phyloP scores from a whole-genome alignment of 2,113 vertebrate species.

The Tetrao urogallus region DNA sequence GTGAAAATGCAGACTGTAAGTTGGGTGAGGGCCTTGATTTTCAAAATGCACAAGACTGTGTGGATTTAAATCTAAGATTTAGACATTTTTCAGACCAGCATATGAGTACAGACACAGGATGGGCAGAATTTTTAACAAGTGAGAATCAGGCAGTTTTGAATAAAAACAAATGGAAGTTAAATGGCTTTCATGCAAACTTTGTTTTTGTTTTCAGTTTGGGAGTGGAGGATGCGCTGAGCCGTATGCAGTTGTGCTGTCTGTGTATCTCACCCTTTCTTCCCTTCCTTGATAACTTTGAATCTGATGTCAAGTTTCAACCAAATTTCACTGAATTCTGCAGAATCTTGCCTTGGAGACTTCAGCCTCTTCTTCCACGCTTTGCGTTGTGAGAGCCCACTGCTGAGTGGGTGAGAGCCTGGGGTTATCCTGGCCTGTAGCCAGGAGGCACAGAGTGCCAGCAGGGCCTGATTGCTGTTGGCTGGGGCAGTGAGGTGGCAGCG shows the following conservation, averaged over 20 bases:
- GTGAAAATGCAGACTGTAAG: neutral
- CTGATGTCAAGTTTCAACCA: neutral
- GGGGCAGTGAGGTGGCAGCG: neutral
- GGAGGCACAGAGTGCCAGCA: neutral
- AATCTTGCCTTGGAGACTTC: neutral
- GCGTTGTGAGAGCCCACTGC: neutral
- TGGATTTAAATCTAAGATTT: neutral
- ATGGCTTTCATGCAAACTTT: neutral
- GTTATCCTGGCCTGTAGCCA: too few relatives aligned
- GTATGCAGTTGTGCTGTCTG: fast-evolving
- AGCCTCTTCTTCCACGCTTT: neutral
- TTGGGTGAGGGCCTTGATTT: neutral
- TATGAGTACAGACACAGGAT: neutral
- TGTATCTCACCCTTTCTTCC: neutral
- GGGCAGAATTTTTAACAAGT: neutral
- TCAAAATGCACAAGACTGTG: neutral
- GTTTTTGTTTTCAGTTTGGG: neutral
- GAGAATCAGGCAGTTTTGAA: neutral
- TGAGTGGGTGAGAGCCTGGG: too few relatives aligned
- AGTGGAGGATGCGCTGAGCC: neutral
- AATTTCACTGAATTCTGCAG: neutral
- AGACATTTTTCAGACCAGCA: neutral
- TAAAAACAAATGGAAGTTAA: neutral
- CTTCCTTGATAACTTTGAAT: neutral
- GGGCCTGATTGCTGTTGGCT: fast-evolving